Conservation (phyloP, 2,797 vertebrate species). For the Fringilla coelebs region DNA sequence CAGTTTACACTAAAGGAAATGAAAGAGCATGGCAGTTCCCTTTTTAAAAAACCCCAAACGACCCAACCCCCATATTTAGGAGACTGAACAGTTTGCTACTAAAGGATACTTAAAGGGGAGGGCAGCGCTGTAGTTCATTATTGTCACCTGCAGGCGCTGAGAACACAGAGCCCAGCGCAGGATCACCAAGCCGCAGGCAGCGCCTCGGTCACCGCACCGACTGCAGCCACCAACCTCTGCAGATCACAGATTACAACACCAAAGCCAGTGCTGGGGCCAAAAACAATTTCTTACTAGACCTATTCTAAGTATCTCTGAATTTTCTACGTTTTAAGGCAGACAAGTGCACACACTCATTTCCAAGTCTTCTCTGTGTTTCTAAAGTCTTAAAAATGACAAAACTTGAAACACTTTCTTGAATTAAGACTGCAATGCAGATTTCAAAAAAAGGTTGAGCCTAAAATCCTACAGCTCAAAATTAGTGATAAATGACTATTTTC, state of each 20-base stretch:
- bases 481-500: background rate
- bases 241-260: background rate
- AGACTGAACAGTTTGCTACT: background rate
- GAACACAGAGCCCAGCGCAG: background rate
- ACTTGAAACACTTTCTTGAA: background rate
- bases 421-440: background rate
- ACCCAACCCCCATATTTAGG: background rate
- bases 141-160: background rate
- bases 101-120: background rate
- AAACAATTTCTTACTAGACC: background rate
- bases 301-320: background rate
- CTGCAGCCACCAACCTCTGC: background rate
- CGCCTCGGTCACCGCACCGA: background rate
- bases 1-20: background rate
- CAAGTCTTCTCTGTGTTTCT: background rate
- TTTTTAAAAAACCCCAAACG: background rate
- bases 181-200: background rate
- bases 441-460: background rate
- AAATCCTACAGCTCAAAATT: background rate
- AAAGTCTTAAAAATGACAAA: background rate
- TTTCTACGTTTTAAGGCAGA: background rate
- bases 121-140: background rate
- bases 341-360: background rate
- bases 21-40: accelerated
- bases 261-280: background rate